These are phyloP conservation scores for Brachyopa scutellaris DNA, from an alignment of 2,888 invertebrate genomes.

Conservation along the genomic window DNA sequence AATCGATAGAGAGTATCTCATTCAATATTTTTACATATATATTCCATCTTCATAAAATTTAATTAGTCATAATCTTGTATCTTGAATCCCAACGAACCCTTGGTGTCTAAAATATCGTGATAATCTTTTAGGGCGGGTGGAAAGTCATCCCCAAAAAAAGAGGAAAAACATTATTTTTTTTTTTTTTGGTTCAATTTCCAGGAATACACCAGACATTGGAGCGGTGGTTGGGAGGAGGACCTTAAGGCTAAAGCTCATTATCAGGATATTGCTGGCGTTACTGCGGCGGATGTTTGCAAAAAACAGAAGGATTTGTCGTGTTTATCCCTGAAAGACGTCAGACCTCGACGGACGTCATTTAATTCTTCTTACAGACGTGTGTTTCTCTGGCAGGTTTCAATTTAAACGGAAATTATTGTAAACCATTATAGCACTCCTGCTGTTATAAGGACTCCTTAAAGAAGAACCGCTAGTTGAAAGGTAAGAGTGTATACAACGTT, in stretches of 20 bases:
- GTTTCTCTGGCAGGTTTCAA: conserved; percentile 30
- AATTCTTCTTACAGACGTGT: neutral
- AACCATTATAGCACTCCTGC: conserved; percentile 43
- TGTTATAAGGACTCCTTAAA: neutral
- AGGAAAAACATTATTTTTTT: no score
- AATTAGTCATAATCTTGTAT: conserved; percentile 65
- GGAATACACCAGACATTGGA: no score
- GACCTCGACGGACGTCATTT: conserved; percentile 3
- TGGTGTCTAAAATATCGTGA: conserved; percentile 35
- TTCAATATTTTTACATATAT: conserved; percentile 31
- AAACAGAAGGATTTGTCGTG: neutral
- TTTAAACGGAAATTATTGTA: conserved; percentile 56
- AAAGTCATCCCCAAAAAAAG: no score
- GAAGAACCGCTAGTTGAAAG: neutral
- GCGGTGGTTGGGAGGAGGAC: neutral
- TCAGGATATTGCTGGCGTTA: conserved; percentile 12
- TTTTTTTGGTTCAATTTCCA: neutral
- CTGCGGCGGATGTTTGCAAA: no score
- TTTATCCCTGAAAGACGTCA: conserved; percentile 20
- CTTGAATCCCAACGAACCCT: conserved; percentile 18
- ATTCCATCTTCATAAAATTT: conserved; percentile 65
- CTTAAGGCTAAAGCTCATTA: conserved; percentile 8
- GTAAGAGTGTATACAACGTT: no score
- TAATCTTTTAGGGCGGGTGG: conserved; percentile 20
- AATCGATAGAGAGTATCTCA: conserved; percentile 11